Evolutionary conservation across 2,888 invertebrate species (phyloP), one percentile per base, ranked within the genome.

Genomic region (Hydrotaea diabolus): DNA sequence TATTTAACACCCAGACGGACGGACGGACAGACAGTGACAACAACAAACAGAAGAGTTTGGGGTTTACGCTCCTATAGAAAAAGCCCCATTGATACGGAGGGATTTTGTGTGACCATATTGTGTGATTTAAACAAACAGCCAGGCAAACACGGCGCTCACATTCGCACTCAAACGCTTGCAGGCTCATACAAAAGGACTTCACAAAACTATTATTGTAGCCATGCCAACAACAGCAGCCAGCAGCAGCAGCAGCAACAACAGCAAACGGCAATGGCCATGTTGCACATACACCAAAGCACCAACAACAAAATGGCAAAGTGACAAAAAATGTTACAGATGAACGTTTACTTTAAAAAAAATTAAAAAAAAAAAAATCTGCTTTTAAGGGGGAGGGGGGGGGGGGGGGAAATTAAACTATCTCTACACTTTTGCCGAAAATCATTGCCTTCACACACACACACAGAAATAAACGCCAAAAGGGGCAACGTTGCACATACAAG

Each of bases 271-370:
- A 39, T 31, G 39, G 66, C 21, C 66, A 43, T 66, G 39, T 66
- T 69, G 36, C 76, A 69, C 46, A 26, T 64, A 39, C 59, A 62
- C 23, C 69, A 75, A 59, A 31, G 31, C 49, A 43, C 11, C 55
- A 57, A 26, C 59, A 59, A 26, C 26, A 15, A 80, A 73, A 89
- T 90, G 90, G 90, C 91, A 91, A 87, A 90, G 89, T 91, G 90
- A 90, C 91, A 90, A 90, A 91, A 90, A 80, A 74, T 73, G 80
- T 74, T 84, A 81, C 80, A 83, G 78, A 80, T 81, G 72, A 76
- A 46, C 55, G 59, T 77, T 69, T 75, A 72, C 62, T 46, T 39
- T 39, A 31, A 31, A 31, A 31, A 31, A 4, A 31, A 31, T n/a
- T n/a, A 31, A 31, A 31, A 7, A 7, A 7, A 4, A 31, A 31